These are phyloP conservation scores for Colius striatus DNA, from an alignment of 2,113 vertebrate species.

Conservation along the genomic window DNA sequence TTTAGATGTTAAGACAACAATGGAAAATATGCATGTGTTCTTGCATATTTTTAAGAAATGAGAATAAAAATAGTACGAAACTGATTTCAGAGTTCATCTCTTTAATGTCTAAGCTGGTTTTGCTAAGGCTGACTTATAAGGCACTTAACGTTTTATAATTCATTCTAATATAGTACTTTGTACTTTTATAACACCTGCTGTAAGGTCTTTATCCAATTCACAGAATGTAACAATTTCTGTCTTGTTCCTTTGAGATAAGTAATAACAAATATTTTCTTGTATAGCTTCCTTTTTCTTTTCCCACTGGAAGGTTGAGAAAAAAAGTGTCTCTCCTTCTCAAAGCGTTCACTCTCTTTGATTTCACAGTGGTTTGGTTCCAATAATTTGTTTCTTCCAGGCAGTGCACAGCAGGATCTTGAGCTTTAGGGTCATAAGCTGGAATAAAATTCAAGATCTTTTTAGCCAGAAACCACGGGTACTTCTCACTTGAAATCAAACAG, in stretches of 20 bases:
- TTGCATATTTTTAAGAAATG: neutral
- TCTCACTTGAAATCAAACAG: slow-evolving; percentile 5
- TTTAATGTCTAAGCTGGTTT: neutral
- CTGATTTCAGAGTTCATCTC: neutral
- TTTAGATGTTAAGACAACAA: neutral
- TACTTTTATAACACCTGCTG: neutral
- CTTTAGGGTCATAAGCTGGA: neutral
- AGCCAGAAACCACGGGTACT: neutral
- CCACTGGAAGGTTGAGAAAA: neutral
- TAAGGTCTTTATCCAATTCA: neutral
- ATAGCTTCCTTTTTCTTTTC: neutral
- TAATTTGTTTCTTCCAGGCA: neutral
- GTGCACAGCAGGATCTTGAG: neutral
- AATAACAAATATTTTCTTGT: slow-evolving; percentile 5
- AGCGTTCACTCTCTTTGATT: neutral
- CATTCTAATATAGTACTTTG: neutral
- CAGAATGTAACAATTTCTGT: neutral
- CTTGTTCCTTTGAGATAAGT: neutral
- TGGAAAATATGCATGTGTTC: neutral
- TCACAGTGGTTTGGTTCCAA: neutral
- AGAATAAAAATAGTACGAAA: neutral
- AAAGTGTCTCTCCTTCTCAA: neutral
- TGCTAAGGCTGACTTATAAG: neutral
- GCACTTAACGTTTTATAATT: neutral
- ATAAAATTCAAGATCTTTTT: neutral